Conservation (phyloP, 2,888 invertebrate species). For the Gymnoscelis rufifasciata region DNA sequence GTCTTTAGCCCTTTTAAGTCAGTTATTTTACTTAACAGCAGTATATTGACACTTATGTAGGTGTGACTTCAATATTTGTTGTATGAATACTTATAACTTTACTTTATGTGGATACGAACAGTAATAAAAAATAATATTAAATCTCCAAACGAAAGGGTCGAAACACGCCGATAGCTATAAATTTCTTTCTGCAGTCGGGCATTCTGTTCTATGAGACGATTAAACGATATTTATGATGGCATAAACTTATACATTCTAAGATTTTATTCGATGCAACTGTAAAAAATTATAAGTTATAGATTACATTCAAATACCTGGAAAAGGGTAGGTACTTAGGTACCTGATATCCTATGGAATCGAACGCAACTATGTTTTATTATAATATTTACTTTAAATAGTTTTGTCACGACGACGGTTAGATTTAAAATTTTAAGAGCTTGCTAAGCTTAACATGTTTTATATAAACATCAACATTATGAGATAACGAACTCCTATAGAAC, state of each 20-base stretch:
- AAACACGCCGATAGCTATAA: constrained; percentile 42
- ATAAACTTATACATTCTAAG: constrained; percentile 20
- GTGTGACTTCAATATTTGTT: too few relatives aligned
- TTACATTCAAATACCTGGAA: too few relatives aligned
- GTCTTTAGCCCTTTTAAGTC: too few relatives aligned
- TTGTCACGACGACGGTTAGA: neutral
- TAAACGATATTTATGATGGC: constrained; percentile 15
- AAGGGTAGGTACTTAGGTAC: neutral
- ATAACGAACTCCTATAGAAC: too few relatives aligned
- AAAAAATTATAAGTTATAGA: constrained; percentile 2
- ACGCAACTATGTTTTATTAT: neutral
- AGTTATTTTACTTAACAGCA: too few relatives aligned
- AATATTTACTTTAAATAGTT: neutral
- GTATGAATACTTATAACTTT: too few relatives aligned
- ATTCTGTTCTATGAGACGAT: constrained; percentile 3
- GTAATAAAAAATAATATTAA: constrained; percentile 41
- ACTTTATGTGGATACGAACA: too few relatives aligned
- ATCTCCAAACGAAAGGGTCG: constrained; percentile 39
- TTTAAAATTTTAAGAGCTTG: too few relatives aligned
- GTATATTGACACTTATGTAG: too few relatives aligned
- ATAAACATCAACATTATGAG: too few relatives aligned
- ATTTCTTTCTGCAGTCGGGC: constrained; percentile 41
- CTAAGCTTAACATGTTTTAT: too few relatives aligned
- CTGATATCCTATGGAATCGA: constrained; percentile 6
- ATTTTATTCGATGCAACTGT: constrained; percentile 10